Conservation (phyloP, 2,888 invertebrate genomes). For the Acrobasis consociella region DNA sequence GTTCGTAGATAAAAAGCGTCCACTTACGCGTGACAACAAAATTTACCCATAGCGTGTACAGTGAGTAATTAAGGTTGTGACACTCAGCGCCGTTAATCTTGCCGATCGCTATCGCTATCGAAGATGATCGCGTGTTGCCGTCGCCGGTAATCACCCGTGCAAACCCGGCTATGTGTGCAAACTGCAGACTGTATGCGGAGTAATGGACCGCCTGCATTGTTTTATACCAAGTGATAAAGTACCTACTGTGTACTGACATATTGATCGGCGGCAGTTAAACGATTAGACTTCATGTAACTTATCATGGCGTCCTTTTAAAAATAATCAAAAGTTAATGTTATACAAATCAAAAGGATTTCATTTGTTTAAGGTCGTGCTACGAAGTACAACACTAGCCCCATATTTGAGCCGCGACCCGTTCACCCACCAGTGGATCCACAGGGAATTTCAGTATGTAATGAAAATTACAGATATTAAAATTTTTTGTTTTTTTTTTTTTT, state of each 20-base stretch:
- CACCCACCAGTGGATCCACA: too few relatives aligned
- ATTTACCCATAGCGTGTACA: slow-evolving; percentile 10
- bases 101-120: slow-evolving; percentile 66
- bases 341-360: too few relatives aligned
- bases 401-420: too few relatives aligned
- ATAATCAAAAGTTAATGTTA: too few relatives aligned
- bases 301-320: too few relatives aligned
- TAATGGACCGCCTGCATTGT: slow-evolving; percentile 20
- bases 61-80: slow-evolving; percentile 49
- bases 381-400: too few relatives aligned
- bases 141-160: slow-evolving; percentile 30
- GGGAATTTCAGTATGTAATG: too few relatives aligned
- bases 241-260: neutral
- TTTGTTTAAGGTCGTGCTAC: too few relatives aligned
- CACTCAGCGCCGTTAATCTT: slow-evolving; percentile 72
- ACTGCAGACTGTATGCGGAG: slow-evolving; percentile 1
- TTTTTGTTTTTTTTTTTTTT: too few relatives aligned
- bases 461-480: too few relatives aligned
- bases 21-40: slow-evolving; percentile 11
- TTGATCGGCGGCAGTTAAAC: neutral
- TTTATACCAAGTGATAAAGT: neutral
- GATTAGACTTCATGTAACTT: too few relatives aligned
- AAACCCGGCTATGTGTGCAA: slow-evolving; percentile 5
- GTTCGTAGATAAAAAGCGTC: neutral
- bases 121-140: slow-evolving; percentile 68